Evolutionary conservation across 2,797 vertebrate genomes (phyloP), one percentile per base, ranked within the genome.

Genomic region (Choloepus didactylus): DNA sequence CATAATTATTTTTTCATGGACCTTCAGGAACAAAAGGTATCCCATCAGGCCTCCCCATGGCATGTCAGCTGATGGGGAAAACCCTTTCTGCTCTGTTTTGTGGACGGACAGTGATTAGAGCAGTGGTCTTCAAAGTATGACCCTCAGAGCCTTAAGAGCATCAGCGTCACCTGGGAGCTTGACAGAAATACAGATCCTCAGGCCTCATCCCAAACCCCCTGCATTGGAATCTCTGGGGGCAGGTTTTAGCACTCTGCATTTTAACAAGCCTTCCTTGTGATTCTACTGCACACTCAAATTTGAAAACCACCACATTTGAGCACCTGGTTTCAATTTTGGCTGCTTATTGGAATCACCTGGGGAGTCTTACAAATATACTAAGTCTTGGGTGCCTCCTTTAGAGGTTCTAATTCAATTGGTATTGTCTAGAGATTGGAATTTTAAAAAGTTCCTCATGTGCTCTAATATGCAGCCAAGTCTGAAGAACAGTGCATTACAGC

Each of bases 301-400:
- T 73, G 19, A 73, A 67, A 66, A 35, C 23, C 18, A 31, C 79
- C 15, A n/a, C 16, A 44, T 81, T 51, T 87, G 69, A 82, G 23
- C 41, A 85, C 31, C 56, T 76, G 29, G 38, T 89, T 51, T 93
- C 51, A 82, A 51, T 89, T 88, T 96, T 90, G 77, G n/a, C 77
- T 88, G 16, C 14, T 41, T n/a, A n/a, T 46, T 87, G 86, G 18
- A 84, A 51, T 87, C n/a, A 79, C 27, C 59, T 62, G 38, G 56
- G 91, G 16, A 87, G 9, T 41, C 59, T 86, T 89, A 87, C 80
- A 38, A 41, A 29, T 51, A 29, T 5, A 11, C 31, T n/a, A 44
- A 77, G 2, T 2, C 67, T 35, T 82, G 44, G 49, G 31, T 62
- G 4, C 0, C n/a, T 60, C 31, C 49, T 83, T 75, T 23, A 44